phyloP scores from a whole-genome alignment of 1,140 invertebrate genomes.

The Sesamia nonagrioides region DNA sequence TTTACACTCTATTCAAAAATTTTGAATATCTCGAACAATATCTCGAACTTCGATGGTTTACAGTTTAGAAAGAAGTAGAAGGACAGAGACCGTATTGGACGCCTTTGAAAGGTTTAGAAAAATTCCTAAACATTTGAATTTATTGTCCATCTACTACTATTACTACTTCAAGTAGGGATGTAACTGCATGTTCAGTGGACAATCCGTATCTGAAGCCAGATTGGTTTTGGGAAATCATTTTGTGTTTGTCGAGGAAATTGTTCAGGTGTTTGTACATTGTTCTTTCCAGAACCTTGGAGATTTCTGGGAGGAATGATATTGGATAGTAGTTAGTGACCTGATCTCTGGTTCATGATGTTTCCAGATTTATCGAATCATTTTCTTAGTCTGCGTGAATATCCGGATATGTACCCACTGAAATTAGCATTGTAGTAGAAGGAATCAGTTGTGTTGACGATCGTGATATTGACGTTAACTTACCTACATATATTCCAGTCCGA shows the following conservation, averaged over 20 bases:
- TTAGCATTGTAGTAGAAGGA: too few relatives aligned
- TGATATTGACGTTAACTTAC: background rate
- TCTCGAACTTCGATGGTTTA: slow-evolving; percentile 20
- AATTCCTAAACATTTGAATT: slow-evolving; percentile 9
- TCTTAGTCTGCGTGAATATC: slow-evolving; percentile 26
- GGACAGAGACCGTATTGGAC: background rate
- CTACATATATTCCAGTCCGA: too few relatives aligned
- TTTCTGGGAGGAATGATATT: too few relatives aligned
- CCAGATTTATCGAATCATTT: slow-evolving; percentile 14
- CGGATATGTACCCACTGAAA: slow-evolving; percentile 3
- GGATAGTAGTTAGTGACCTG: too few relatives aligned
- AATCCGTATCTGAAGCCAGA: background rate
- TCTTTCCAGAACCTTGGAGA: too few relatives aligned
- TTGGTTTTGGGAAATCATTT: background rate
- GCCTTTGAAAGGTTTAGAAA: slow-evolving; percentile 18
- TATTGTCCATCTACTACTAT: too few relatives aligned
- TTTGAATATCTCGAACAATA: background rate
- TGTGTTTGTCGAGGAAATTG: background rate
- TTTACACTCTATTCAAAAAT: too few relatives aligned
- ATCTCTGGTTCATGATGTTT: too few relatives aligned
- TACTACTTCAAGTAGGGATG: background rate
- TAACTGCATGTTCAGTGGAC: background rate
- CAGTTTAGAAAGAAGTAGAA: background rate
- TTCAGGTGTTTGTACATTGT: too few relatives aligned
- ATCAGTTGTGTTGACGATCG: background rate